Evolutionary conservation across 2,797 vertebrate genomes (phyloP), one percentile per base, ranked within the genome.

Genomic region (Etheostoma perlongum): DNA sequence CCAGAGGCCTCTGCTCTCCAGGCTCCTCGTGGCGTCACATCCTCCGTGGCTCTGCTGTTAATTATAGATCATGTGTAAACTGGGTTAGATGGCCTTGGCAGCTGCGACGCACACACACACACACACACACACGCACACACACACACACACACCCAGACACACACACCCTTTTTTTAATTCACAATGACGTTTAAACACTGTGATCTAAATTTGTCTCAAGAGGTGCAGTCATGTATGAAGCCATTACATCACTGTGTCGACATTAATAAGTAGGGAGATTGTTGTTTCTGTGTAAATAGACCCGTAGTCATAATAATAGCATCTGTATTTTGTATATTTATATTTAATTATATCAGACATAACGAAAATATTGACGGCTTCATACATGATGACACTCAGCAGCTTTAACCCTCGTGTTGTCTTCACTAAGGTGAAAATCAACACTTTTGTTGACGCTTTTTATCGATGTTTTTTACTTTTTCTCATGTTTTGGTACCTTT

Each of bases 41-140:
- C 83, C 72, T 76, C 6, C 0, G 49, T 53, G 33, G 59, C 66
- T 36, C 57, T 40, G 33, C 30, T 11, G 74, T 48, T 93, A 90
- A 89, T 87, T 79, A 61, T 78, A 79, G 79, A 57, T 52, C 33
- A 2, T 72, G 86, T 85, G 85, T 83, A 81, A 79, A 84, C 67
- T 40, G 70, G 77, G 62, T 77, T 67, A 36, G 23, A 46, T 73
- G 67, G 79, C 74, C 83, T 71, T 62, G 77, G 78, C 84, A 81
- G 72, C 74, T 59, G 59, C 19, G 0, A 49, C 36, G 11, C 49
- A 72, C 65, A 58, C 42, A 60, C 33, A 46, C 47, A 70, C 81
- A 70, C 36, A 40, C 64, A 64, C 69, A 33, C 65, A 76, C 33
- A 66, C 48, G 23, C 53, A 44, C 44, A 65, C 52, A 40, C 46